These are phyloP conservation scores for Apis dorsata DNA, from an alignment of 1,140 invertebrate species.

Conservation along the genomic window DNA sequence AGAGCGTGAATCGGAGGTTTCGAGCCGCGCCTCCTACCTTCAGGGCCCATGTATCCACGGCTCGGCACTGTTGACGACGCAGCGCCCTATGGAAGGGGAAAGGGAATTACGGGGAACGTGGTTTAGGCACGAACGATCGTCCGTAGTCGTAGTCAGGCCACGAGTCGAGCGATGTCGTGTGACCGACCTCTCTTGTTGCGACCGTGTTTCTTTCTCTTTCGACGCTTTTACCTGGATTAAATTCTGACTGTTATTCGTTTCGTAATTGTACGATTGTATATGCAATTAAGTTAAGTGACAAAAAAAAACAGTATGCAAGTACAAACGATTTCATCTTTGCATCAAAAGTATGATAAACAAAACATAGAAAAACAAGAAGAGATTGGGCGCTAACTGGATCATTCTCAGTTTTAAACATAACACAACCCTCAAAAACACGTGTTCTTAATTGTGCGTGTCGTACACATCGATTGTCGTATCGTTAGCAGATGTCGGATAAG, in stretches of 20 bases:
- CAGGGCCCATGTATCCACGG: constrained; percentile 58
- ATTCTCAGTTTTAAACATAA: neutral
- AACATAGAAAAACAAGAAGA: constrained; percentile 25
- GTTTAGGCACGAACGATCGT: constrained; percentile 64
- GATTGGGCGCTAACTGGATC: neutral
- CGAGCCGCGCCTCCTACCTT: constrained; percentile 62
- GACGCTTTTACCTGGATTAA: constrained; percentile 35
- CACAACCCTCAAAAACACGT: constrained; percentile 24
- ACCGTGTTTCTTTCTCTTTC: constrained; percentile 15
- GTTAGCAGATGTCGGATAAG: neutral
- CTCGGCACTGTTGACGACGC: constrained; percentile 58
- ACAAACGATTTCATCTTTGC: constrained; percentile 19
- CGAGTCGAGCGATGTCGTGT: constrained; percentile 34
- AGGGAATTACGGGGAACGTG: constrained; percentile 64
- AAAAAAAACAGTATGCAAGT: constrained; percentile 16
- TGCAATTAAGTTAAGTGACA: constrained; percentile 20
- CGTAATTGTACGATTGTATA: neutral
- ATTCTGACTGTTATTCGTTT: constrained; percentile 13
- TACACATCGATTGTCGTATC: constrained; percentile 9
- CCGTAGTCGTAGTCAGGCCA: constrained; percentile 64
- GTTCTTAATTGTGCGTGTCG: constrained; percentile 17
- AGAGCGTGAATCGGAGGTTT: constrained; percentile 53
- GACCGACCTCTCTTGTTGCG: constrained; percentile 9
- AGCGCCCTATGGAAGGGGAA: constrained; percentile 43
- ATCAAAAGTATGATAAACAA: constrained; percentile 14